Evolutionary conservation across 2,113 vertebrate species (phyloP).

Genomic region (Etheostoma cragini): DNA sequence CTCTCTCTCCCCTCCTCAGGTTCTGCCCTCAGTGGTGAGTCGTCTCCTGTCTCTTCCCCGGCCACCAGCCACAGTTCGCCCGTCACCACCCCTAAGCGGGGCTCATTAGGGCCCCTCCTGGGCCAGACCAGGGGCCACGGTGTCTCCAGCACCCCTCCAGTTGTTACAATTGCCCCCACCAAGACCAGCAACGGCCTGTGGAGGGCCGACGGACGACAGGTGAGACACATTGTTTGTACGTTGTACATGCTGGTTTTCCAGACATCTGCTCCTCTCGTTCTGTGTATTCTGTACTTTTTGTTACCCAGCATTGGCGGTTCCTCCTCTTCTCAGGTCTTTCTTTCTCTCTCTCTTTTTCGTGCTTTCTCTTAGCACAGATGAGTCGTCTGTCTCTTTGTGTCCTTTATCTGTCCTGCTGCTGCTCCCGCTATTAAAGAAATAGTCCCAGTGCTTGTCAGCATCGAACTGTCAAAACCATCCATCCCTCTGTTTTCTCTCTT

Average conservation of each 20-base stretch:
- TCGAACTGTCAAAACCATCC: conserved; percentile 65
- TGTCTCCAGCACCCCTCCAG: conserved; percentile 90
- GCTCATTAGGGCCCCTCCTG: conserved; percentile 90
- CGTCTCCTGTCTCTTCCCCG: conserved; percentile 92
- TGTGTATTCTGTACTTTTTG: conserved; percentile 26
- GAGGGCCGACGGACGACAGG: conserved; percentile 93
- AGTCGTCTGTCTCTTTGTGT: conserved; percentile 35
- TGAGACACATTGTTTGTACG: conserved; percentile 65
- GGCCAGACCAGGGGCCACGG: conserved; percentile 88
- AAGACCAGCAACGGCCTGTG: conserved; percentile 94
- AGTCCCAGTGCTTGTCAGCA: conserved; percentile 61
- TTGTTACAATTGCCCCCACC: conserved; percentile 95
- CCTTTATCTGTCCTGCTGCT: conserved; percentile 34
- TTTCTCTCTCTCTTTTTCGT: neutral
- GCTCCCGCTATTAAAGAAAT: conserved; percentile 64
- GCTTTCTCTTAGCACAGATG: conserved; percentile 35
- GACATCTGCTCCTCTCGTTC: conserved; percentile 35
- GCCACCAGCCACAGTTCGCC: conserved; percentile 96
- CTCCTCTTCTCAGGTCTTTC: neutral
- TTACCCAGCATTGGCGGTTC: conserved; percentile 11
- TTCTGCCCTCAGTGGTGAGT: conserved; percentile 91
- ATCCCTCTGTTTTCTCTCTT: conserved; percentile 41
- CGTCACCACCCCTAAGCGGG: conserved; percentile 91
- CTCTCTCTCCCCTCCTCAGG: conserved; percentile 75
- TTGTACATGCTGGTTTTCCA: no score